Percentiles rank a stretch among this genome's conserved stretches.
Evolutionary conservation across 2,113 vertebrate genomes (phyloP).

Genomic region (Onychorhynchus coronatus): DNA sequence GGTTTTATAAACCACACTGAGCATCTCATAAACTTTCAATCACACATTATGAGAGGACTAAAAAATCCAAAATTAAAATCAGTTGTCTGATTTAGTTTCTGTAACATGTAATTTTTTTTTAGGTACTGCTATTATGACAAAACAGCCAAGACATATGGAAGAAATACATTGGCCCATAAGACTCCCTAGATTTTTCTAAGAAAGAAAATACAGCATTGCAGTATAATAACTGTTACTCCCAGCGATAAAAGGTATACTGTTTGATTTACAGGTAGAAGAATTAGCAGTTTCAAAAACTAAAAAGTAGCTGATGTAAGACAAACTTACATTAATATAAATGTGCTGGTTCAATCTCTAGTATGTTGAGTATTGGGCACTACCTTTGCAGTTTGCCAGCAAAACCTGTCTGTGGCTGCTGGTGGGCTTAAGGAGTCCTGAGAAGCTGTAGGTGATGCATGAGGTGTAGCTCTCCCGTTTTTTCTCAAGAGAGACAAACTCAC

Average conservation of each 20-base stretch:
- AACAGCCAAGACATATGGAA: not conserved
- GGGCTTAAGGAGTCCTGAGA: not conserved
- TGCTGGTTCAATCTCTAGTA: not conserved
- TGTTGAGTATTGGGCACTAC: not conserved
- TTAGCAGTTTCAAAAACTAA: not conserved
- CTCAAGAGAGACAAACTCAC: not conserved
- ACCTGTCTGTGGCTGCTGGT: not conserved
- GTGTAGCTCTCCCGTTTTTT: not conserved
- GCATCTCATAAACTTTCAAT: slow-evolving; percentile 61
- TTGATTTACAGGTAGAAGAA: not conserved
- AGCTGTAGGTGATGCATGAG: not conserved
- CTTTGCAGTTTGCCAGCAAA: not conserved
- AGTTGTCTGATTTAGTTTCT: slow-evolving; percentile 17
- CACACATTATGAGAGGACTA: slow-evolving; percentile 39
- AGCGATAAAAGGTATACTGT: not conserved
- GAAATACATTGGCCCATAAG: not conserved
- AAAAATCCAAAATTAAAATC: slow-evolving; percentile 57
- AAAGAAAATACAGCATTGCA: not conserved
- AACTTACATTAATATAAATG: not conserved
- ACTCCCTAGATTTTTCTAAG: not conserved
- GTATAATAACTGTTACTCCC: not conserved
- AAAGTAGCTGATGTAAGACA: not conserved
- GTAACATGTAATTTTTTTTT: slow-evolving; percentile 3
- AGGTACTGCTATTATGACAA: not conserved
- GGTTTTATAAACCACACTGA: slow-evolving; percentile 62